Conservation (phyloP, 2,113 vertebrate species). For the Vulpes vulpes region DNA sequence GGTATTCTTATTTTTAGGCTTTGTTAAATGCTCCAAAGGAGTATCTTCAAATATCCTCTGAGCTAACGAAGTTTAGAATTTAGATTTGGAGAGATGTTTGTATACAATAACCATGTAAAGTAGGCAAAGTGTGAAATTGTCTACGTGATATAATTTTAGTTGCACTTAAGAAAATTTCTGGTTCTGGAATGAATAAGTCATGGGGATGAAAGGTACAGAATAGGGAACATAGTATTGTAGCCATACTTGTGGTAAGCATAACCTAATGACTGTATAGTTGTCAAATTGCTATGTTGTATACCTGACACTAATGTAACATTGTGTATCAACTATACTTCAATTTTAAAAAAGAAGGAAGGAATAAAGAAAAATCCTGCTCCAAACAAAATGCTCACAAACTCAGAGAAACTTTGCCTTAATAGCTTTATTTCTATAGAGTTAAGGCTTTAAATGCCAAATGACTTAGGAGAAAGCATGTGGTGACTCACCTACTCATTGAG, state of each 20-base stretch:
- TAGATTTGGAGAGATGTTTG: slow-evolving; percentile 29
- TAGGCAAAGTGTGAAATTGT: not conserved
- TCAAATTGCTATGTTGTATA: not conserved
- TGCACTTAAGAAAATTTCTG: not conserved
- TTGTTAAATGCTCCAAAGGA: not conserved
- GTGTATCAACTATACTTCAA: not conserved
- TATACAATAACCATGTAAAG: not conserved
- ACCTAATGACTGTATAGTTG: too few relatives aligned
- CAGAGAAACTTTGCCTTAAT: not conserved
- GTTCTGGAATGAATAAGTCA: not conserved
- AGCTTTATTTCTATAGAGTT: slow-evolving; percentile 43
- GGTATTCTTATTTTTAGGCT: not conserved
- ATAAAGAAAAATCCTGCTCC: slow-evolving; percentile 2
- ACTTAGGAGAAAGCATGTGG: not conserved
- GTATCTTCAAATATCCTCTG: not conserved
- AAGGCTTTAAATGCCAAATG: not conserved
- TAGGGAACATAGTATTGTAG: not conserved
- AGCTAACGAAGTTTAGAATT: not conserved
- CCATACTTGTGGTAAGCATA: not conserved
- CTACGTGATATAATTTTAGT: not conserved
- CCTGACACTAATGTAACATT: not conserved
- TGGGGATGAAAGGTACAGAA: not conserved
- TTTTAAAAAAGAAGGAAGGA: not conserved
- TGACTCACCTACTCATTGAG: slow-evolving; percentile 4
- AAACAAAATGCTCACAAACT: slow-evolving; percentile 25